Percentiles rank a stretch among this genome's conserved stretches.
Conservation (phyloP, 2,113 vertebrate genomes). For the Hemiscyllium ocellatum region DNA sequence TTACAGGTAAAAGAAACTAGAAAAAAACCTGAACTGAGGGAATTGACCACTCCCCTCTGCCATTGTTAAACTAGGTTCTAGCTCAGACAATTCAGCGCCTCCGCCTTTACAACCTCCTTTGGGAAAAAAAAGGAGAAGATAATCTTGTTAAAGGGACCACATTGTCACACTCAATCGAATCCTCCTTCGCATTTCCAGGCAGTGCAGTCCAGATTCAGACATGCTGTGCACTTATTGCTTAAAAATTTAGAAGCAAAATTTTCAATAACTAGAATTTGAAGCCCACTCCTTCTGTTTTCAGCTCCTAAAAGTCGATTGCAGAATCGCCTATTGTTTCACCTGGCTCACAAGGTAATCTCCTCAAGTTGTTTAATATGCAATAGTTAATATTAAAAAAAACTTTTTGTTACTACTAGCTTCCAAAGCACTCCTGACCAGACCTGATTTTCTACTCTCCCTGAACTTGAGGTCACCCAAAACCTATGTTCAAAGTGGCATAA, state of each 20-base stretch:
- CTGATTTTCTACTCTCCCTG: background rate
- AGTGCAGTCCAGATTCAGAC: no score
- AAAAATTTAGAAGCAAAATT: background rate
- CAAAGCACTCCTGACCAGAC: background rate
- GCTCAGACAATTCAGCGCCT: no score
- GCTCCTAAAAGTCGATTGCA: slow-evolving; percentile 79
- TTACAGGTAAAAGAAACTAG: no score
- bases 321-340: slow-evolving; percentile 90
- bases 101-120: no score
- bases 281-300: slow-evolving; percentile 47
- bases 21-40: no score
- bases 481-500: no score
- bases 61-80: no score
- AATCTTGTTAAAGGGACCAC: no score
- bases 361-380: background rate
- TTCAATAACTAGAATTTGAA: background rate
- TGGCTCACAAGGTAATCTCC: slow-evolving; percentile 86
- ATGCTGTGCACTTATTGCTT: background rate
- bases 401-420: background rate
- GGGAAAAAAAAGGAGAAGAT: no score
- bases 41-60: no score
- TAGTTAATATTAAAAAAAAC: background rate
- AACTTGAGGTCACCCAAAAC: background rate
- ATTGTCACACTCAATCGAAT: no score
- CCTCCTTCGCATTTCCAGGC: no score